Percentiles rank a stretch among this genome's conserved stretches.
phyloP scores from a whole-genome alignment of 2,113 vertebrate species.

The Oriolus oriolus region DNA sequence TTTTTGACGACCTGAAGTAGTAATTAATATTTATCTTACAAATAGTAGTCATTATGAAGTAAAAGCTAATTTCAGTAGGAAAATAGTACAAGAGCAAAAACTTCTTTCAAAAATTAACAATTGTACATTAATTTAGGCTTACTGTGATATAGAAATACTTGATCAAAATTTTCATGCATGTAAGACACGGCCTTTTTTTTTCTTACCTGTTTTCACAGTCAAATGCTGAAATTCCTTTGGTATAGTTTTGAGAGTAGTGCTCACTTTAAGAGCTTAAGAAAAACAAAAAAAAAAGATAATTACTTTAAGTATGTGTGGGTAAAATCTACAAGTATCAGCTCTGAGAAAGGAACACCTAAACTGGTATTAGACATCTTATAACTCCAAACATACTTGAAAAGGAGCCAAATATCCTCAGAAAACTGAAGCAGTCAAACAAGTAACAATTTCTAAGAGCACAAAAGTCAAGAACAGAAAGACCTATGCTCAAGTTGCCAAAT shows the following conservation, averaged over 20 bases:
- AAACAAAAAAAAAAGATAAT: neutral
- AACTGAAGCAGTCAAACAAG: neutral
- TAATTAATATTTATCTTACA: neutral
- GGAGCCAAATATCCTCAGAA: neutral
- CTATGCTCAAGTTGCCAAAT: neutral
- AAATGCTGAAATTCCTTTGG: conserved; percentile 71
- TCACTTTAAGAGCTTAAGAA: conserved; percentile 60
- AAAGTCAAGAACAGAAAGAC: neutral
- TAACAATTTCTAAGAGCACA: neutral
- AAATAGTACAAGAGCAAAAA: neutral
- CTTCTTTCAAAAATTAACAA: neutral
- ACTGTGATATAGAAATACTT: neutral
- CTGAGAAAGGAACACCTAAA: neutral
- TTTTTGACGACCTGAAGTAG: neutral
- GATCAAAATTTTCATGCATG: neutral
- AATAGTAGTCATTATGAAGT: neutral
- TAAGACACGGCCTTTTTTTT: neutral
- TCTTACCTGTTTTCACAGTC: conserved; percentile 74
- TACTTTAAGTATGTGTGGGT: neutral
- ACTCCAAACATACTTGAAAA: neutral
- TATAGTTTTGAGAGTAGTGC: conserved; percentile 52
- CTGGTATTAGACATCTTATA: neutral
- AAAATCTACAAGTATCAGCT: neutral
- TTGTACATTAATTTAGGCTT: neutral
- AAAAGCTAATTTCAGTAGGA: neutral